These are phyloP conservation scores for Lordiphosa clarofinis DNA, from an alignment of 1,140 invertebrate species.

Conservation along the genomic window DNA sequence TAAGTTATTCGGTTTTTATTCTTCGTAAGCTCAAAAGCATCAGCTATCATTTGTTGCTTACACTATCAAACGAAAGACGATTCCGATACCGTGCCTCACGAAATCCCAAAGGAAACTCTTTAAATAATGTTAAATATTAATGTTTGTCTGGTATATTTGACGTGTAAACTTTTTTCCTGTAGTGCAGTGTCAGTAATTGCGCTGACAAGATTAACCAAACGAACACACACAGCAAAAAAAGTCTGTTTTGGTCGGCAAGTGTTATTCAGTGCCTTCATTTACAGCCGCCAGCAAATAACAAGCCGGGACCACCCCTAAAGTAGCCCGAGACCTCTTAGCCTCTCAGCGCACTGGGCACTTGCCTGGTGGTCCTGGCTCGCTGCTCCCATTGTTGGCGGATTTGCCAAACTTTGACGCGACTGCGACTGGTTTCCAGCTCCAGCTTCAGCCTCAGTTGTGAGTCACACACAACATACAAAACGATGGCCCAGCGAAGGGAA, in stretches of 20 bases:
- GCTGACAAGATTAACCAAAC: slow-evolving; percentile 4
- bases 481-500: slow-evolving; percentile 37
- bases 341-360: slow-evolving; percentile 18
- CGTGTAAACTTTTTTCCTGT: background rate
- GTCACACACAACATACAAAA: slow-evolving; percentile 36
- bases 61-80: too few species aligned
- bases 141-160: too few species aligned
- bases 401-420: slow-evolving; percentile 61
- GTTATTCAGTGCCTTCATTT: slow-evolving; percentile 40
- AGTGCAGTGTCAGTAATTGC: background rate
- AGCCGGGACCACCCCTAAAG: slow-evolving; percentile 62
- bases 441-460: slow-evolving; percentile 18
- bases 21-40: too few species aligned
- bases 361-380: slow-evolving; percentile 34
- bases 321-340: slow-evolving; percentile 39
- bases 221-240: background rate
- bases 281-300: slow-evolving; percentile 36
- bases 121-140: too few species aligned
- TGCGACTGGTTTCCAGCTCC: slow-evolving; percentile 19
- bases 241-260: slow-evolving; percentile 11
- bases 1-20: too few species aligned
- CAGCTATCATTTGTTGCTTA: too few species aligned
- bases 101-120: too few species aligned
- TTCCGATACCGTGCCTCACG: too few species aligned
- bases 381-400: slow-evolving; percentile 49